Percentiles rank a stretch among this genome's conserved stretches.
Conservation (phyloP, 2,797 vertebrate species). For the Sebastes baramenuke region DNA sequence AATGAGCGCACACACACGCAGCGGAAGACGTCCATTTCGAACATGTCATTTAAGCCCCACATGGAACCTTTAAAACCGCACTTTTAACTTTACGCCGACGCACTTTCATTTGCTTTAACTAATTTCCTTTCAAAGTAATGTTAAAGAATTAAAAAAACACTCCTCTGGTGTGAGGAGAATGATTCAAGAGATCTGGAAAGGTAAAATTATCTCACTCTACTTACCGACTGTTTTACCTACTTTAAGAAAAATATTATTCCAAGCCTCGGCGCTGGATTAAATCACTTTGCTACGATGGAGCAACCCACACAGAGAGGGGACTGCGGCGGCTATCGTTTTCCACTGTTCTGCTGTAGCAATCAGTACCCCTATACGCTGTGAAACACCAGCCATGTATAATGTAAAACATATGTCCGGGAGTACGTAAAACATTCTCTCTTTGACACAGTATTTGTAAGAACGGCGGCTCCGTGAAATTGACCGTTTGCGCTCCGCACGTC, state of each 20-base stretch:
- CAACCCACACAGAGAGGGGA: conserved; percentile 40
- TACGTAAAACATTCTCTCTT: conserved; percentile 42
- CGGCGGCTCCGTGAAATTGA: conserved; percentile 24
- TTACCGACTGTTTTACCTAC: conserved; percentile 56
- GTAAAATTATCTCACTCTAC: conserved; percentile 55
- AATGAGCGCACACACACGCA: conserved; percentile 24
- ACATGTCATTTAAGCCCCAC: conserved; percentile 36
- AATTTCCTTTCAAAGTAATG: conserved; percentile 16
- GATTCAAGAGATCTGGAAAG: conserved; percentile 43
- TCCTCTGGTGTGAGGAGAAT: conserved; percentile 9
- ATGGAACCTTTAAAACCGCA: conserved; percentile 8
- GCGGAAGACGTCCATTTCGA: conserved; percentile 43
- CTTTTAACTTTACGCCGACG: neutral
- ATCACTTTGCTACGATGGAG: conserved; percentile 54
- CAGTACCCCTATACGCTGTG: conserved; percentile 30
- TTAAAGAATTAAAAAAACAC: neutral
- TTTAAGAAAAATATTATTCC: conserved; percentile 70
- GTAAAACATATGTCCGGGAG: conserved; percentile 54
- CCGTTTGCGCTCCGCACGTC: conserved; percentile 21
- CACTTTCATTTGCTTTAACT: conserved; percentile 22
- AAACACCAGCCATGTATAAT: conserved; percentile 53
- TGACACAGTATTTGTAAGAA: neutral
- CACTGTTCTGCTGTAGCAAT: conserved; percentile 60
- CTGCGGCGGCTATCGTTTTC: conserved; percentile 61
- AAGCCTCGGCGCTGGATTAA: conserved; percentile 63